A percentile compares a stretch with the other conserved stretches of the same genome.
These are phyloP conservation scores for Phaethornis superciliosus DNA, from an alignment of 2,113 vertebrate species.

Conservation along the genomic window DNA sequence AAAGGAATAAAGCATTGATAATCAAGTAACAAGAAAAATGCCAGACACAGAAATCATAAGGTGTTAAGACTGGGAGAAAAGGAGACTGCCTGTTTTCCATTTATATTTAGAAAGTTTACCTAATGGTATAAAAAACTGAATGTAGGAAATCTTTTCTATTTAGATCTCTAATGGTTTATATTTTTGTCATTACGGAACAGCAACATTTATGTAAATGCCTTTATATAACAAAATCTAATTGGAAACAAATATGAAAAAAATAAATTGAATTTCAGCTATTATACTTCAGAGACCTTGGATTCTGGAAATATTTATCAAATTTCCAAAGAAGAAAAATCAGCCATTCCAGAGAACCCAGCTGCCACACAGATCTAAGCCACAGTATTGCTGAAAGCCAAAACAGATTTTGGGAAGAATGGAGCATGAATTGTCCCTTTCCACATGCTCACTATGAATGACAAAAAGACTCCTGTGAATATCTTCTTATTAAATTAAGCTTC, in stretches of 20 bases:
- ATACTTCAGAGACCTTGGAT: not conserved
- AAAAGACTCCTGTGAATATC: not conserved
- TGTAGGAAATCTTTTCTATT: not conserved
- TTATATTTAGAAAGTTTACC: not conserved
- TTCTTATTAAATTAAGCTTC: slow-evolving; percentile 14
- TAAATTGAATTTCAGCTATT: not conserved
- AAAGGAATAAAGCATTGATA: not conserved
- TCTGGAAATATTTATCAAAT: not conserved
- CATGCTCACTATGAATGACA: not conserved
- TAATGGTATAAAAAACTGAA: not conserved
- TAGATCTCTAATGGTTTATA: not conserved
- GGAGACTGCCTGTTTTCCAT: not conserved
- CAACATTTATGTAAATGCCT: not conserved
- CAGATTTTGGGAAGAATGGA: not conserved
- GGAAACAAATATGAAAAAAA: not conserved
- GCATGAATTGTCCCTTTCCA: not conserved
- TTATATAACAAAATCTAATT: not conserved
- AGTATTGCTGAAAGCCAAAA: not conserved
- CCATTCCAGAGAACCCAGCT: not conserved
- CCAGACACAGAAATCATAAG: not conserved
- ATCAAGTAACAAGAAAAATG: not conserved
- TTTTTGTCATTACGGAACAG: not conserved
- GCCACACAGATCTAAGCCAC: not conserved
- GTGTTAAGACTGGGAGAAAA: not conserved
- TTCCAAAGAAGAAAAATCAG: not conserved